These are phyloP conservation scores for Poecilobothrus nobilitatus DNA, from an alignment of 2,888 invertebrate genomes.

Conservation along the genomic window DNA sequence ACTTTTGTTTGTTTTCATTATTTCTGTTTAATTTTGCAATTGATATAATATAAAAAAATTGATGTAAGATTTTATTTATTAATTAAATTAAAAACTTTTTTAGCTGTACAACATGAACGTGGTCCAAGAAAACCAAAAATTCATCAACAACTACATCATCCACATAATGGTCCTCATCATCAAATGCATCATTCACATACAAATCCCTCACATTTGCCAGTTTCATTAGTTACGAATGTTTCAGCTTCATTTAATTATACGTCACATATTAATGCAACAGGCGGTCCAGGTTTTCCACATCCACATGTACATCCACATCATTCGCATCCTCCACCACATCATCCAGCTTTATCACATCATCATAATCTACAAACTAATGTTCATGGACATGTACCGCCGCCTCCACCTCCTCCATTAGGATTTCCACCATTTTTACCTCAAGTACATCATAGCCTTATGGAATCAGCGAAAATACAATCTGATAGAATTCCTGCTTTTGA, in stretches of 20 bases:
- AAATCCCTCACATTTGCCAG: conserved; percentile 35
- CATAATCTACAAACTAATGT: conserved; percentile 23
- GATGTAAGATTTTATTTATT: too few species aligned
- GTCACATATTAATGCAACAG: conserved; percentile 37
- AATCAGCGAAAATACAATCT: conserved; percentile 37
- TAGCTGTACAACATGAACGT: conserved; percentile 95
- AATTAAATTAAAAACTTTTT: conserved; percentile 29
- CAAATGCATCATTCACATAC: conserved; percentile 26
- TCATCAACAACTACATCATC: conserved; percentile 48
- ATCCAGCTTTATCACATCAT: conserved; percentile 16
- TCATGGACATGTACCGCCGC: conserved; percentile 22
- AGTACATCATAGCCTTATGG: conserved; percentile 40
- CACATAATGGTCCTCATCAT: conserved; percentile 28
- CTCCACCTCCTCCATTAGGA: conserved; percentile 35
- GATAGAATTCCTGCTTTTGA: conserved; percentile 24
- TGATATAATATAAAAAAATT: too few species aligned
- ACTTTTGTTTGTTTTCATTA: too few species aligned
- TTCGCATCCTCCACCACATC: conserved; percentile 27
- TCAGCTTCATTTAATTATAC: conserved; percentile 44
- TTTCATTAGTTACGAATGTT: conserved; percentile 43
- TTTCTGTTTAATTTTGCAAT: too few species aligned
- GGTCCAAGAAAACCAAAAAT: conserved; percentile 90
- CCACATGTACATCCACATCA: conserved; percentile 28
- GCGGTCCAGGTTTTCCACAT: conserved; percentile 32
- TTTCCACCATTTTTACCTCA: conserved; percentile 36